Evolutionary conservation across 2,113 vertebrate genomes (phyloP).

Genomic region (Anseranas semipalmata): DNA sequence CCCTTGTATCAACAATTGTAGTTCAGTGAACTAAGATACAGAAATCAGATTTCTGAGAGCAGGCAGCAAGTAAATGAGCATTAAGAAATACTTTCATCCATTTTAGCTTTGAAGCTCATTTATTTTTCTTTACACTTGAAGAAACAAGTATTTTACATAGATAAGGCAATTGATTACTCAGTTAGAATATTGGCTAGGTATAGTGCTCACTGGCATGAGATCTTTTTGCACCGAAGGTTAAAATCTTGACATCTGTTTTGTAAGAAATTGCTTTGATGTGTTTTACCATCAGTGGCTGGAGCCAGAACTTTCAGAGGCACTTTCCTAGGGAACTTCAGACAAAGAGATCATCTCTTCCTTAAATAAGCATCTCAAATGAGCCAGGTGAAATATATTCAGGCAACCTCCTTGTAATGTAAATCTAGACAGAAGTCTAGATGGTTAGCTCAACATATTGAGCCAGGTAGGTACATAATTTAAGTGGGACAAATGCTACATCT

Average conservation of each 20-base stretch:
- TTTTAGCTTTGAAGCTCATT: not conserved
- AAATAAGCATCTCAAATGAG: not conserved
- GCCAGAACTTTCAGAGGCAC: accelerated
- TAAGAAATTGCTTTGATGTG: accelerated
- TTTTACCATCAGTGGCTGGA: not conserved
- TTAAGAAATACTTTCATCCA: not conserved
- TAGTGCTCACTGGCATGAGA: not conserved
- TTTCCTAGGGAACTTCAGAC: not conserved
- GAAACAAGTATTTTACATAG: not conserved
- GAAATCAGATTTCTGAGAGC: not conserved
- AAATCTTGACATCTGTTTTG: not conserved
- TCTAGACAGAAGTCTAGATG: not conserved
- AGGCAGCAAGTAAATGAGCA: not conserved
- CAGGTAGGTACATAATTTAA: not conserved
- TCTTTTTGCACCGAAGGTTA: not conserved
- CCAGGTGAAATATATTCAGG: not conserved
- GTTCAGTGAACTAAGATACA: not conserved
- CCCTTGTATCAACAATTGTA: not conserved
- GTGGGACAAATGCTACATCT: not conserved
- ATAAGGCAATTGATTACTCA: not conserved
- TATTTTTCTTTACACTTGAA: not conserved
- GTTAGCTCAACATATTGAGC: not conserved
- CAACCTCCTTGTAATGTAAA: not conserved
- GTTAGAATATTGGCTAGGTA: not conserved
- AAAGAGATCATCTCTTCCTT: not conserved